Evolutionary conservation across 2,113 vertebrate species (phyloP).

Genomic region (Toxotes jaculatrix): DNA sequence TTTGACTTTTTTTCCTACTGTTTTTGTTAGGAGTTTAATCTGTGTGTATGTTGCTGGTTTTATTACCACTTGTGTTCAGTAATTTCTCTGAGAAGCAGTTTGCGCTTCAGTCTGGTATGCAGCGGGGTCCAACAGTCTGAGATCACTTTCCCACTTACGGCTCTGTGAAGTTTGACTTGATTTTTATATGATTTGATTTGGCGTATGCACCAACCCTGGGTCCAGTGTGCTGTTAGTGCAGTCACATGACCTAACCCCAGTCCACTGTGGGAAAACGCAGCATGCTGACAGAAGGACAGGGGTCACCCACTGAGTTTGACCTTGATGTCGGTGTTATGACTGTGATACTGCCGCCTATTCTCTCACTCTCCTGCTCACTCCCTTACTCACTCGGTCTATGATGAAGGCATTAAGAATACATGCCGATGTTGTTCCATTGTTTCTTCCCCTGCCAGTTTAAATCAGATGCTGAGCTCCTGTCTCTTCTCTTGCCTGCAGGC

Average conservation of each 20-base stretch:
- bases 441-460: slow-evolving; percentile 30
- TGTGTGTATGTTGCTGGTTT: not conserved
- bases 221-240: slow-evolving; percentile 26
- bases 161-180: not conserved
- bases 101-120: slow-evolving; percentile 8
- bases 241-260: slow-evolving; percentile 37
- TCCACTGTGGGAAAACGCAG: slow-evolving; percentile 55
- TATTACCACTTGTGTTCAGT: not conserved
- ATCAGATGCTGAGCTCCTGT: slow-evolving; percentile 49
- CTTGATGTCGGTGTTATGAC: slow-evolving; percentile 44
- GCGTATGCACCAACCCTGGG: not conserved
- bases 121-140: not conserved
- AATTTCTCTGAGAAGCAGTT: not conserved
- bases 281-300: slow-evolving; percentile 58
- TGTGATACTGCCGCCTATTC: slow-evolving; percentile 22
- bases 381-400: slow-evolving; percentile 30
- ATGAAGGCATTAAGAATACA: slow-evolving; percentile 57
- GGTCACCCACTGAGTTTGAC: slow-evolving; percentile 67
- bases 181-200: slow-evolving; percentile 7
- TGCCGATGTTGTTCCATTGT: slow-evolving; percentile 45
- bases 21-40: not conserved
- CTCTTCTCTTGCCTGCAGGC: slow-evolving; percentile 53
- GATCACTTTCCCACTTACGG: too few relatives aligned
- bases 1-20: not conserved
- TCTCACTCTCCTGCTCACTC: slow-evolving; percentile 15